Evolutionary conservation across 2,888 invertebrate species (phyloP), one percentile per base, ranked within the genome.

Genomic region (Dascillus cervinus): DNA sequence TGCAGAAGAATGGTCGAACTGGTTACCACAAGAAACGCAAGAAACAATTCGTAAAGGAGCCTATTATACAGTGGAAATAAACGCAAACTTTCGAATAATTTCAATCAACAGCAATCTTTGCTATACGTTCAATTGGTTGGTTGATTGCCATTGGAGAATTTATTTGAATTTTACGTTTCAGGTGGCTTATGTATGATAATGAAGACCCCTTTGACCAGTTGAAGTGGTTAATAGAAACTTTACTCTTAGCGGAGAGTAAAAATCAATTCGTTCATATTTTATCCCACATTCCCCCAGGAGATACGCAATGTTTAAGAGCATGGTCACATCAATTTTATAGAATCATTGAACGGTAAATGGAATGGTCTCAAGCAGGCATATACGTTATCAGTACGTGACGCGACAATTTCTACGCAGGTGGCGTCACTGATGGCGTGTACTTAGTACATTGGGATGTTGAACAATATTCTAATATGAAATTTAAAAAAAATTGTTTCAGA

Each of bases 21-120:
- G 79, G 73, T 61, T 90, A 41, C 72, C 79, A 1, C 66, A 70
- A 14, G 71, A 72, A 2, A 74, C 80, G 0, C 65, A 69, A 34
- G 53, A 49, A 3, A 73, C 77, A 0, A 61, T 84, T 23, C 56
- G 68, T 5, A 64, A 71, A 23, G 79, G 80, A 13, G 90, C 87
- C 6, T 90, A 77, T 46, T 91, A 85, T 58, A 79, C 83, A 0
- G 62, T 74, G 5, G 56, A 71, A 0, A 69, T 80, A 0, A 69
- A 65, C 28, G 69, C 73, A 2, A 85, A 85, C 0, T 69, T 87
- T 36, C 67, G 83, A 39, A 69, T 84, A 3, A 74, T 89, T 37
- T 78, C 77, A 0, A 48, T 89, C 2, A 89, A 89, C 51, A 83
- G 76, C 50, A 87, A 86, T 53, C 76, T 82, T 34, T 83, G 85